Percentiles rank a stretch among this genome's conserved stretches.
Conservation (phyloP, 2,113 vertebrate species). For the Chaetops frenatus region DNA sequence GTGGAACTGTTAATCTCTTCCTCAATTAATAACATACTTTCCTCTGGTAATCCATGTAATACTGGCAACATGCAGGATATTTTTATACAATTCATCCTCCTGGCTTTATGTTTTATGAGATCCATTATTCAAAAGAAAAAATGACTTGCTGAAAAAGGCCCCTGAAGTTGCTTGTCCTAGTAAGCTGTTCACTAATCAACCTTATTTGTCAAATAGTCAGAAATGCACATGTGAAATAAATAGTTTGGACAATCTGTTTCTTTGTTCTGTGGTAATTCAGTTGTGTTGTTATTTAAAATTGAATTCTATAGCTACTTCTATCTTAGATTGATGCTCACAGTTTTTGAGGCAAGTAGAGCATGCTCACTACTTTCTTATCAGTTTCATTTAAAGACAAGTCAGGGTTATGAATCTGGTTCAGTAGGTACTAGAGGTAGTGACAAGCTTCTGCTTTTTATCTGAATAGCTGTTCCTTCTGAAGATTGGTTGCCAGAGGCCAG, state of each 20-base stretch:
- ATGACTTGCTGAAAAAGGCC: neutral
- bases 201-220: neutral
- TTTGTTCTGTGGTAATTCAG: neutral
- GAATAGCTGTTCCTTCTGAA: neutral
- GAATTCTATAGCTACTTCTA: neutral
- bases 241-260: neutral
- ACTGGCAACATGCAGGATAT: neutral
- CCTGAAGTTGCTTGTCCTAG: neutral
- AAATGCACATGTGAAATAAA: neutral
- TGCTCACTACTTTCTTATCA: neutral
- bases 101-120: neutral
- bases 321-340: neutral
- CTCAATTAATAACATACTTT: neutral
- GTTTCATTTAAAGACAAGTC: neutral
- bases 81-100: neutral
- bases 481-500: neutral
- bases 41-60: neutral
- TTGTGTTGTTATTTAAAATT: neutral
- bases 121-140: neutral
- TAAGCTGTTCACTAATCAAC: neutral
- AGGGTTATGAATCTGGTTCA: neutral
- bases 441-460: neutral
- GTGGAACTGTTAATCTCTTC: neutral
- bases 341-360: neutral
- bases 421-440: neutral